These are phyloP conservation scores for Gymnothorax reevesii DNA, from an alignment of 2,797 vertebrate genomes.

Conservation along the genomic window DNA sequence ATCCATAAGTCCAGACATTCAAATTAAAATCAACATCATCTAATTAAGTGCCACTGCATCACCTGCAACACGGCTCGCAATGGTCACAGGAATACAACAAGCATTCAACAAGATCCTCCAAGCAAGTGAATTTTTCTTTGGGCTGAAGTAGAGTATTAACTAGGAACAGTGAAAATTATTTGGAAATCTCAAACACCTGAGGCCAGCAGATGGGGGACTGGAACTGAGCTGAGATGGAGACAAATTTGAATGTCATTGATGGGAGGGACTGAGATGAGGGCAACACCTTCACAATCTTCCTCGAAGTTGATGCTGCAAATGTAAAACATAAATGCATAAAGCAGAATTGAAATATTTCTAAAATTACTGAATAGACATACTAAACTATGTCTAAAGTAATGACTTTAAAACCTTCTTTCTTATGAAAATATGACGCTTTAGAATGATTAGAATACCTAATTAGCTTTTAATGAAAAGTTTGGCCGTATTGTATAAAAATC, in stretches of 20 bases:
- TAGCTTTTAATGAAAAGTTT: neutral
- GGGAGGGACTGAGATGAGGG: neutral
- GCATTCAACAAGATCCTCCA: neutral
- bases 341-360: neutral
- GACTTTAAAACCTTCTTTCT: no score
- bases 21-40: neutral
- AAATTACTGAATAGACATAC: neutral
- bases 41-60: neutral
- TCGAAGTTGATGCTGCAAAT: neutral
- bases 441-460: neutral
- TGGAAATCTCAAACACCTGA: neutral
- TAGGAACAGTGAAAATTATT: neutral
- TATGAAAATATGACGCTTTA: no score
- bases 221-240: neutral
- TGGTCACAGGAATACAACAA: neutral
- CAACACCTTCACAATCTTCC: neutral
- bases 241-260: neutral
- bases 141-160: neutral
- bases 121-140: neutral
- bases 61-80: neutral
- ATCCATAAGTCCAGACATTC: neutral
- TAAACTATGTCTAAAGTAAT: neutral
- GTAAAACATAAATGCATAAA: slow-evolving; percentile 5
- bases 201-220: neutral
- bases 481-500: neutral